phyloP scores from a whole-genome alignment of 2,888 invertebrate species.

The Eupithecia subfuscata region DNA sequence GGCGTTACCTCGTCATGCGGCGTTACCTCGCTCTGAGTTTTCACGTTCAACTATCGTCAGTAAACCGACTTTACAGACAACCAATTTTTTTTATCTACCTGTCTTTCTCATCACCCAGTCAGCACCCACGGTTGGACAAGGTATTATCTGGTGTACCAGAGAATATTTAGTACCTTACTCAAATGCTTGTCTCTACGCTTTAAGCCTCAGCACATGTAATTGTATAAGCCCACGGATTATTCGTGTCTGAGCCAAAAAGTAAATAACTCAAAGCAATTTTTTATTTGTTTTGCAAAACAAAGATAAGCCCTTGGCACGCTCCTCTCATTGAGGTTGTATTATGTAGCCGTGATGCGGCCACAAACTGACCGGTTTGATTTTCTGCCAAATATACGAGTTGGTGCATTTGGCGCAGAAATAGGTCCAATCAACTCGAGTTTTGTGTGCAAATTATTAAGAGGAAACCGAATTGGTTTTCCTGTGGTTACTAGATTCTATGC shows the following conservation, averaged over 20 bases:
- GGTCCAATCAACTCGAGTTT: conserved; percentile 26
- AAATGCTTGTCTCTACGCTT: background rate
- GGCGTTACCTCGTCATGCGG: too few relatives aligned
- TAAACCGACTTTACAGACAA: too few relatives aligned
- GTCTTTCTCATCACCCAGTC: too few relatives aligned
- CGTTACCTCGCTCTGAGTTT: too few relatives aligned
- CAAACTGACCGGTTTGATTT: conserved; percentile 48
- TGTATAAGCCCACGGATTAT: background rate
- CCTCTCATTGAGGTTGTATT: conserved; percentile 31
- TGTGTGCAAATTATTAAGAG: conserved; percentile 13
- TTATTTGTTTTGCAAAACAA: conserved; percentile 30
- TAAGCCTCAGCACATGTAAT: background rate
- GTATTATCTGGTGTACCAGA: background rate
- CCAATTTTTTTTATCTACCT: too few relatives aligned
- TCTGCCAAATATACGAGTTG: conserved; percentile 46
- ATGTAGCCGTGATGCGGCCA: conserved; percentile 40
- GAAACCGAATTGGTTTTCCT: conserved; percentile 4
- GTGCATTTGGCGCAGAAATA: conserved; percentile 36
- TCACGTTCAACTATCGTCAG: too few relatives aligned
- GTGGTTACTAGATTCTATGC: conserved; percentile 2
- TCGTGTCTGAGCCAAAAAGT: background rate
- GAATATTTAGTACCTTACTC: too few relatives aligned
- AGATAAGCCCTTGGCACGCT: conserved; percentile 36
- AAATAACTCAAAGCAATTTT: conserved; percentile 12
- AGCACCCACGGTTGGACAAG: too few relatives aligned